A percentile compares a stretch with the other conserved stretches of the same genome.
Evolutionary conservation across 2,113 vertebrate species (phyloP).

Genomic region (Mormyrus iriodes): DNA sequence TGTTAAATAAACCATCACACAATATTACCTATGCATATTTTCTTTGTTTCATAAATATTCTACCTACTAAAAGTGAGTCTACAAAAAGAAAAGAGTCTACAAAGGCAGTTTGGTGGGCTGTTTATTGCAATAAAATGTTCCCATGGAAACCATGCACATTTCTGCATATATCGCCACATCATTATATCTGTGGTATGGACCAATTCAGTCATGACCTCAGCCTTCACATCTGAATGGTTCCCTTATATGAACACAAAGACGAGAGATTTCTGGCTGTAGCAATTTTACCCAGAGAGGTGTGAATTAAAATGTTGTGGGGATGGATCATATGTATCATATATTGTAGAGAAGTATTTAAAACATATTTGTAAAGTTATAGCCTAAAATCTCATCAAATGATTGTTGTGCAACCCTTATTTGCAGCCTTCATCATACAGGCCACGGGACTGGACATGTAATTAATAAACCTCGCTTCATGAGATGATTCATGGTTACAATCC

Average conservation of each 20-base stretch:
- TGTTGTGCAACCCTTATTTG: not conserved
- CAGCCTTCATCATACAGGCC: not conserved
- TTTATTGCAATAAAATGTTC: constrained; percentile 54
- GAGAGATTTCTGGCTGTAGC: not conserved
- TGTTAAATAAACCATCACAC: not conserved
- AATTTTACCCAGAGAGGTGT: not conserved
- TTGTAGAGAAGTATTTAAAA: not conserved
- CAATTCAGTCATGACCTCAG: constrained; percentile 20
- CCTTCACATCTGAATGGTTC: not conserved
- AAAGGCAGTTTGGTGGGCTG: constrained; percentile 48
- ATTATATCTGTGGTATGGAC: constrained; percentile 19
- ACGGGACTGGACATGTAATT: not conserved
- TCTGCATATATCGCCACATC: constrained; percentile 48
- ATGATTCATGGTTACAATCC: not conserved
- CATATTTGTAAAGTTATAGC: not conserved
- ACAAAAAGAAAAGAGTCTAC: not conserved
- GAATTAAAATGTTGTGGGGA: not conserved
- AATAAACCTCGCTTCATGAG: not conserved
- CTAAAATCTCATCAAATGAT: not conserved
- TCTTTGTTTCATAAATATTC: not conserved
- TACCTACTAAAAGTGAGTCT: not conserved
- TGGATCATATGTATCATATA: not conserved
- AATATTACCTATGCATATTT: not conserved
- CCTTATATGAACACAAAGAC: not conserved
- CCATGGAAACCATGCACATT: constrained; percentile 54